A percentile compares a stretch with the other conserved stretches of the same genome.
These are phyloP conservation scores for Indicator maculatus DNA, from an alignment of 2,113 vertebrate genomes.

Conservation along the genomic window DNA sequence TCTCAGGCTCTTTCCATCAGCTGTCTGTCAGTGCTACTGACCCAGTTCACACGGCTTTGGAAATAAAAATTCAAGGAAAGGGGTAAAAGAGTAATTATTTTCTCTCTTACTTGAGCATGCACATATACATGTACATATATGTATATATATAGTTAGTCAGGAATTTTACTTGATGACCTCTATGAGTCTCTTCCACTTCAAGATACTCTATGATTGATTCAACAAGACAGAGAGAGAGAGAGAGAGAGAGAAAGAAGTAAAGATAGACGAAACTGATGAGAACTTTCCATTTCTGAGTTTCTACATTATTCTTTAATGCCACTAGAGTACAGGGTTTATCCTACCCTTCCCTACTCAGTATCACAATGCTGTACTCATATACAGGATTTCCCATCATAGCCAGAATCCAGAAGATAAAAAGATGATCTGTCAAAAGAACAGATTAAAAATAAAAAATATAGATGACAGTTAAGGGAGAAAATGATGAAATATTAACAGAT, in stretches of 20 bases:
- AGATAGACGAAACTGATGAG: neutral
- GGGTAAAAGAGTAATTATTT: neutral
- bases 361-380: neutral
- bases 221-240: neutral
- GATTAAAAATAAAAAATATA: neutral
- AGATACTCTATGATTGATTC: neutral
- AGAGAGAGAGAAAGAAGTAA: neutral
- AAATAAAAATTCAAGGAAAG: slow-evolving; percentile 14
- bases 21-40: neutral
- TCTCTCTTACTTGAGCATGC: neutral
- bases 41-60: neutral
- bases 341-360: neutral
- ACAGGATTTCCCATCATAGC: neutral
- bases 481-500: neutral
- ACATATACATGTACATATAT: rapidly evolving
- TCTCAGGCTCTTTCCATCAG: neutral
- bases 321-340: neutral
- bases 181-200: neutral
- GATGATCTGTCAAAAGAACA: neutral
- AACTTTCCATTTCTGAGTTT: neutral
- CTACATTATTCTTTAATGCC: neutral
- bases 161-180: neutral
- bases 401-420: neutral
- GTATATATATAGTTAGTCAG: neutral
- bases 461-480: neutral